Evolutionary conservation across 2,113 vertebrate genomes (phyloP), one percentile per base, ranked within the genome.

Genomic region (Apodemus speciosus): DNA sequence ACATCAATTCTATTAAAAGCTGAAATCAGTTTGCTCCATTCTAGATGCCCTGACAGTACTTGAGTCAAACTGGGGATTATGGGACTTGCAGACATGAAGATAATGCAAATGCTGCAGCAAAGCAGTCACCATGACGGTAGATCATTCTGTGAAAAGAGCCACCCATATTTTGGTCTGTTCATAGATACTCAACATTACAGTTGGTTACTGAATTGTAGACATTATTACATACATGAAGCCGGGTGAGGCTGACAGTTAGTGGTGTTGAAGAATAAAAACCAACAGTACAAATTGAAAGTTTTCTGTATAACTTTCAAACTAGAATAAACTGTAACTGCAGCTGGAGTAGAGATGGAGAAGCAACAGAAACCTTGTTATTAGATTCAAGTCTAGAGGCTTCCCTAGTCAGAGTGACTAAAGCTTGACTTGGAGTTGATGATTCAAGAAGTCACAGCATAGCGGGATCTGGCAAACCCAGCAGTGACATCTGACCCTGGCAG

Each of bases 241-340:
- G 97, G 94, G 25, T 98, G 98, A 98, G 97, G 97, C 97, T 95
- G 96, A 97, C 84, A 97, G 97, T 98, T 96, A 97, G 20, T 93
- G 97, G 97, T 93, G 96, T 97, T 96, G 4, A 92, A 95, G 94
- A 92, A 96, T 95, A 96, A 95, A 97, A 96, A 96, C 93, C 40
- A 64, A 96, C 96, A 95, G 71, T 95, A 97, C 95, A 98, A 96
- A 92, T 89, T 94, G 97, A 97, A 96, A 97, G 95, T 94, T 96
- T 86, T 95, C 93, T 92, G 32, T 84, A 88, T 88, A 90, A 94
- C 96, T 95, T 93, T 94, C 92, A 94, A 90, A n/a, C 18, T 58
- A 38, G 35, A 58, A 38, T 60, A 58, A 53, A 60, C 6, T 81
- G 79, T 60, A 96, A 94, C 91, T 94, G 81, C 95, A 77, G 68